Base-by-base conservation (phyloP, 30 jellyfish, hydroid and myxozoan genomes). In the Turritopsis rubra region DNA sequence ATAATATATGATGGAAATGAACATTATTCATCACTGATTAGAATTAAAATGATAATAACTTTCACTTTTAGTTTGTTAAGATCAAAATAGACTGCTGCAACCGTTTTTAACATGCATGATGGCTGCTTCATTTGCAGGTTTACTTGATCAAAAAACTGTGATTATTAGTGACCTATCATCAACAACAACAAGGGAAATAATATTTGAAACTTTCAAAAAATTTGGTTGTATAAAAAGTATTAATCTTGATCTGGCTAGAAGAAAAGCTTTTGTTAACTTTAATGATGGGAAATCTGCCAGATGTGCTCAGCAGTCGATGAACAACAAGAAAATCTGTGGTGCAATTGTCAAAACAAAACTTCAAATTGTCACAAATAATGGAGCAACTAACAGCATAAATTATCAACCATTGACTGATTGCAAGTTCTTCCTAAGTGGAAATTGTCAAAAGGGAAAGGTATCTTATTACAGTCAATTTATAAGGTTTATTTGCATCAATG, bases 401-500 rank as follows among this genome's bases (percentile, higher is more conserved):
- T 74, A 23, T 41, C 82, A 29, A 30, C 82, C 82, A 74, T 24
- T 74, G 53, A 74, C 82, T 23, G 82, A 74, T 29, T 74, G 82
- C 41, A 23, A 22, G 24, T 74, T 74, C 41, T 74, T 74, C 60
- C 27, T 23, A 8, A 0, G 23, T 28, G 73, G 72, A 41, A n/a
- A 18, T n/a, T 74, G 82, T 74, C 28, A 19, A 68, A 68, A 68
- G 9, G 77, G 77, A 68, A 68, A 68, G 77, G 77, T 68, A 1
- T n/a, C 4, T 18, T 60, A n/a, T n/a, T n/a, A n/a, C n/a, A n/a
- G n/a, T n/a, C n/a, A n/a, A n/a, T n/a, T n/a, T n/a, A 41, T 3
- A 41, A 41, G 13, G 60, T 41, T 41, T 41, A 5, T 41, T 41
- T 41, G 60, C 60, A 41, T 41, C 9, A 41, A 41, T 13, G n/a